These are phyloP conservation scores for Amphibalanus amphitrite DNA, from an alignment of 1,140 invertebrate genomes.

Conservation along the genomic window DNA sequence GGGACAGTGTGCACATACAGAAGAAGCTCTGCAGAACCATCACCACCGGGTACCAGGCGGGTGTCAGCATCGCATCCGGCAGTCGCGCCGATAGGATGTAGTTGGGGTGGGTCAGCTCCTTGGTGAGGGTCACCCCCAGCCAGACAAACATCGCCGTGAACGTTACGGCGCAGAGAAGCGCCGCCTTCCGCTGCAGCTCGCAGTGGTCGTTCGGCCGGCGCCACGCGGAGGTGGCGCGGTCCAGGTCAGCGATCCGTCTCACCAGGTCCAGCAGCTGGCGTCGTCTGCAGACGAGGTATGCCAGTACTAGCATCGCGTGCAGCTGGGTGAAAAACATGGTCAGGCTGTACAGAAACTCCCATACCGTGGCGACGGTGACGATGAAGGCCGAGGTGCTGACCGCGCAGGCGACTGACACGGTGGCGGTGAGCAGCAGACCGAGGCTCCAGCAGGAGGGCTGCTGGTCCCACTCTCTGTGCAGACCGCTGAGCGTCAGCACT, in stretches of 20 bases:
- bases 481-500: background rate
- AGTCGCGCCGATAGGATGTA: background rate
- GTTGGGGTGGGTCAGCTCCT: background rate
- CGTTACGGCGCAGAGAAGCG: background rate
- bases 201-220: background rate
- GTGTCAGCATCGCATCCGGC: background rate
- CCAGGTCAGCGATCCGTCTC: background rate
- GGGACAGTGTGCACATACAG: background rate
- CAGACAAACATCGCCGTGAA: background rate
- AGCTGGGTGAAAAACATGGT: background rate
- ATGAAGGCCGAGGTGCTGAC: background rate
- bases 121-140: background rate
- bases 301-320: background rate
- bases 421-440: background rate
- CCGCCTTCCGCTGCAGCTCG: background rate
- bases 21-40: background rate
- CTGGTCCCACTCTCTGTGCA: background rate
- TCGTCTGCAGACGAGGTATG: background rate
- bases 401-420: background rate
- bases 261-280: background rate
- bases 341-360: background rate
- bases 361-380: background rate
- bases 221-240: background rate
- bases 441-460: background rate
- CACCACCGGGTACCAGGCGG: background rate